Base-by-base conservation (phyloP, 2,113 vertebrate genomes). In the Nothocercus nigrocapillus region DNA sequence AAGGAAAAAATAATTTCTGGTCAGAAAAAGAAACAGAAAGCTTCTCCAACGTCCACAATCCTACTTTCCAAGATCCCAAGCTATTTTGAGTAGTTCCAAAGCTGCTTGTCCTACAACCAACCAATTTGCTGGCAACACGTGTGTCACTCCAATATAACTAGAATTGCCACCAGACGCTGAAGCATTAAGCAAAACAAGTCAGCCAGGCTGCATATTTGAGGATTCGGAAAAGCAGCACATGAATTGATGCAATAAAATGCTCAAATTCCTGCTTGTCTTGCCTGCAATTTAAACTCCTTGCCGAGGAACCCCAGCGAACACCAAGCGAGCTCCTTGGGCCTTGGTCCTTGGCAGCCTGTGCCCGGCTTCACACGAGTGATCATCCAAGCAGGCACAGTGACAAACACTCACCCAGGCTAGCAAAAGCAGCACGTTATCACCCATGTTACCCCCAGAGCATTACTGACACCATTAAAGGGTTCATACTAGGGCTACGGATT, bases 361-460 rank as follows among this genome's bases (percentile, higher is more conserved):
- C 8, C 40, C 12, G 9, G 66, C 88, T 69, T 51, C 40, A 76
- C 13, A 16, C 30, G 70, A 61, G 53, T 30, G 67, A 61, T 49
- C 0, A 0, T 1, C 5, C 19, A n/a, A 2, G 34, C 36, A 21
- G 72, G 58, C 44, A 6, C 7, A 22, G 22, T 0, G 1, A 32
- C 7, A 58, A 22, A 70, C 32, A 59, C 7, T 64, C 45, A 11
- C 4, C 36, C 2, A 58, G 44, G 38, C 38, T 73, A 45, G 30
- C 47, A 49, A 12, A 56, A 42, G 6, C 51, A 53, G 27, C 25
- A 32, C 61, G 10, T 25, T 64, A 45, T 81, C 74, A 74, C 67
- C 51, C 51, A 38, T 11, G 30, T 36, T 64, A 10, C 61, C 61
- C 9, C 40, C 30, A 45, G 20, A 79, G 44, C 49, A 53, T n/a